Conservation (phyloP, 2,888 invertebrate genomes). For the Rhogogaster chlorosoma region DNA sequence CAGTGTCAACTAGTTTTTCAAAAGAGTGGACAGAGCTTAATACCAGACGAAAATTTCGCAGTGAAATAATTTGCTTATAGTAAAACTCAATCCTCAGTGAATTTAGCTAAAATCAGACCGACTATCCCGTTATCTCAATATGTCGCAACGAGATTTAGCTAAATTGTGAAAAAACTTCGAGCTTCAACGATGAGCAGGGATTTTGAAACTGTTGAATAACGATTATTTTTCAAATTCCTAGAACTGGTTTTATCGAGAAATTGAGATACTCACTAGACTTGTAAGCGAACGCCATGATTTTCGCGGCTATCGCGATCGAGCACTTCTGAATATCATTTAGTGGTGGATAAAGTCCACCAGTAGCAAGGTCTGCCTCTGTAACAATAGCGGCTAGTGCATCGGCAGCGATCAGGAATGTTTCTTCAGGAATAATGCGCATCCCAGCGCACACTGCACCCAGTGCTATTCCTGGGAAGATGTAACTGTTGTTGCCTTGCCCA, state of each 20-base stretch:
- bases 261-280: slow-evolving; percentile 80
- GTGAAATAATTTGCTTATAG: not conserved
- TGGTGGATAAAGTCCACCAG: slow-evolving; percentile 96
- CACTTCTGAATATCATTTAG: slow-evolving; percentile 90
- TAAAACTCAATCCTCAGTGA: not conserved
- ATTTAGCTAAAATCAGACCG: not conserved
- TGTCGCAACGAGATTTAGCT: not conserved
- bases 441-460: slow-evolving; percentile 94
- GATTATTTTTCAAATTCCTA: not conserved
- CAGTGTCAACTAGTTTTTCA: not conserved
- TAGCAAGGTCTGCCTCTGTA: slow-evolving; percentile 87
- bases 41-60: not conserved
- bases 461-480: slow-evolving; percentile 98
- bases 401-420: slow-evolving; percentile 95
- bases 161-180: not conserved
- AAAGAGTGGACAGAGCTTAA: not conserved
- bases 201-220: not conserved
- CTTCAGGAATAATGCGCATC: slow-evolving; percentile 93
- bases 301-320: slow-evolving; percentile 92
- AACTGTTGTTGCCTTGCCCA: slow-evolving; percentile 99
- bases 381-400: slow-evolving; percentile 91
- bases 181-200: not conserved
- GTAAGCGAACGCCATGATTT: slow-evolving; percentile 91
- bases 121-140: not conserved
- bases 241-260: not conserved